Percentiles rank a stretch among this genome's conserved stretches.
phyloP scores from a whole-genome alignment of 2,888 invertebrate species.

The Bellardia pandia region DNA sequence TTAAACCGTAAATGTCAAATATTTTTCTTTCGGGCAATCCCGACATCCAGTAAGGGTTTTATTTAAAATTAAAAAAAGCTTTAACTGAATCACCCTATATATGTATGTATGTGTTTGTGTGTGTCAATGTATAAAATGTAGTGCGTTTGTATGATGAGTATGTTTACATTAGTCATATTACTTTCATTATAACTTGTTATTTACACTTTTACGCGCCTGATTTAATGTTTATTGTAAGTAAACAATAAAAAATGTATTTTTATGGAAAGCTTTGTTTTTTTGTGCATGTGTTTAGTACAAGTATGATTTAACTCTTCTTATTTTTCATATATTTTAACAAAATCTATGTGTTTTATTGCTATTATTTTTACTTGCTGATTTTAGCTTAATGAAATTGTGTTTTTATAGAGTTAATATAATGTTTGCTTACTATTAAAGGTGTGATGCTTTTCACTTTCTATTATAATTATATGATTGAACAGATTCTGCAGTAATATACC shows the following conservation, averaged over 20 bases:
- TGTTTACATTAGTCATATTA: constrained; percentile 59
- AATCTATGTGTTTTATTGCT: constrained; percentile 16
- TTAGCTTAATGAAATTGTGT: constrained; percentile 39
- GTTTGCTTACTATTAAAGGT: constrained; percentile 17
- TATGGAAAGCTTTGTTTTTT: constrained; percentile 42
- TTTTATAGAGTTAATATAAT: constrained; percentile 8
- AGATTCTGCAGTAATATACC: too few species aligned
- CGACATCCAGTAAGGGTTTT: too few species aligned
- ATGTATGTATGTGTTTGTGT: constrained; percentile 15
- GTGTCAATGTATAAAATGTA: neutral
- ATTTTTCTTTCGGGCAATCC: too few species aligned
- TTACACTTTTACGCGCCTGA: constrained; percentile 62
- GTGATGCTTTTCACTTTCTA: constrained; percentile 4
- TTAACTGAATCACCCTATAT: neutral
- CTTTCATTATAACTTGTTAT: constrained; percentile 65
- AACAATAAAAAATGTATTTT: constrained; percentile 52
- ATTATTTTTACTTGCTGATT: constrained; percentile 9
- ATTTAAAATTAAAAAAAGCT: too few species aligned
- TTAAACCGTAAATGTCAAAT: too few species aligned
- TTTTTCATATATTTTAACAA: constrained; percentile 26
- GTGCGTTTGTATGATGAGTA: constrained; percentile 38
- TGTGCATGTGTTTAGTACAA: neutral
- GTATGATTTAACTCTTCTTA: constrained; percentile 50
- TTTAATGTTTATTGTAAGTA: constrained; percentile 64
- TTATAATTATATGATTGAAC: constrained; percentile 4